These are phyloP conservation scores for Platyscapa corneri DNA, from an alignment of 1,140 invertebrate species.

Conservation along the genomic window DNA sequence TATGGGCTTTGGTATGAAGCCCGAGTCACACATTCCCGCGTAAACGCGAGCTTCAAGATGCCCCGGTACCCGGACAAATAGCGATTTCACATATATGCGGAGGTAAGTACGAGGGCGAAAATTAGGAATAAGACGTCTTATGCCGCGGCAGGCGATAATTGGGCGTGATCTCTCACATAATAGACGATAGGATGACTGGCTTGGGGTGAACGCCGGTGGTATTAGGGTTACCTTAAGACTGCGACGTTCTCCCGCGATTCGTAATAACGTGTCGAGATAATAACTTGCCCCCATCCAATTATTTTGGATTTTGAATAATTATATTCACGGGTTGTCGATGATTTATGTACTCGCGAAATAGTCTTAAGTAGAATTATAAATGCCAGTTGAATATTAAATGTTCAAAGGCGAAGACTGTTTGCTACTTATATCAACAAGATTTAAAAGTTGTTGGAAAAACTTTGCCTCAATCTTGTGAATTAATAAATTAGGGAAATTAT, in stretches of 20 bases:
- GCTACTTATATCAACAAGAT: too few species aligned
- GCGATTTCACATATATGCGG: neutral
- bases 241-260: neutral
- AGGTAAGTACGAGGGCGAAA: neutral
- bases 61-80: neutral
- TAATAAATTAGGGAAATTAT: too few species aligned
- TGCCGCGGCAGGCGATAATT: conserved; percentile 19
- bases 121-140: conserved; percentile 31
- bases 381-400: too few species aligned
- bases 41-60: neutral
- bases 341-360: neutral
- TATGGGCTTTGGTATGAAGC: neutral
- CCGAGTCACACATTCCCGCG: neutral
- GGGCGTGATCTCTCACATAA: conserved; percentile 16
- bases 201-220: neutral
- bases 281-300: neutral
- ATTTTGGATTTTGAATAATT: neutral
- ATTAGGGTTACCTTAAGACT: neutral
- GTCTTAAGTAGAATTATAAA: neutral
- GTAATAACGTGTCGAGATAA: neutral
- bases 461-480: too few species aligned
- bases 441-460: too few species aligned
- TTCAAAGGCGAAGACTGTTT: too few species aligned
- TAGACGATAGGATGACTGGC: conserved; percentile 8
- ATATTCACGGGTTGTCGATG: neutral